These are phyloP conservation scores for Oligia latruncula DNA, from an alignment of 2,888 invertebrate species.

Conservation along the genomic window DNA sequence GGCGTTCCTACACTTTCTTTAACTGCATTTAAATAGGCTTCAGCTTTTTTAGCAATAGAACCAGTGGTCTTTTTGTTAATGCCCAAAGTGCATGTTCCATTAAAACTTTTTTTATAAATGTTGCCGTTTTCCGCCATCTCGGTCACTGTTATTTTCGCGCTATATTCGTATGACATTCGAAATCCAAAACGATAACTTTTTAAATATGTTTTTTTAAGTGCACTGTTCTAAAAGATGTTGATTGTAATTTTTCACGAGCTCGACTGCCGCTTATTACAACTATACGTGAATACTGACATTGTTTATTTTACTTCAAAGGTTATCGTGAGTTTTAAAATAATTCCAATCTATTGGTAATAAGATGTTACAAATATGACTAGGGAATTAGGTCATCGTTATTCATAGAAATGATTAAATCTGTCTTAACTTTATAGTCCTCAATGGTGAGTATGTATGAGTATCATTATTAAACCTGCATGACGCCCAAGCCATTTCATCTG, in stretches of 20 bases:
- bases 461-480: not conserved
- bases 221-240: conserved; percentile 59
- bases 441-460: not conserved
- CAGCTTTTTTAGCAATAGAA: conserved; percentile 81
- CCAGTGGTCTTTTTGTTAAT: conserved; percentile 77
- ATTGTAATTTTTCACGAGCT: conserved; percentile 67
- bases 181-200: conserved; percentile 14
- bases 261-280: conserved; percentile 61
- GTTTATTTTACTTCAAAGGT: conserved; percentile 72
- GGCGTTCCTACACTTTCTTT: conserved; percentile 76
- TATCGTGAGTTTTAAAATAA: conserved; percentile 72
- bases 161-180: conserved; percentile 79
- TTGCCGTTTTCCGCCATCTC: conserved; percentile 80
- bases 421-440: not conserved
- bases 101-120: conserved; percentile 77
- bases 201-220: conserved; percentile 24
- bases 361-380: conserved; percentile 28
- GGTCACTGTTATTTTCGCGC: conserved; percentile 79
- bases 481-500: not conserved
- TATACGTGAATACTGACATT: conserved; percentile 50
- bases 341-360: conserved; percentile 53
- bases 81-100: conserved; percentile 78
- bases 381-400: conserved; percentile 71
- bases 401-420: conserved; percentile 56
- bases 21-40: conserved; percentile 84